Conservation (phyloP, 2,797 vertebrate species). For the Sphenopsis melanotis region DNA sequence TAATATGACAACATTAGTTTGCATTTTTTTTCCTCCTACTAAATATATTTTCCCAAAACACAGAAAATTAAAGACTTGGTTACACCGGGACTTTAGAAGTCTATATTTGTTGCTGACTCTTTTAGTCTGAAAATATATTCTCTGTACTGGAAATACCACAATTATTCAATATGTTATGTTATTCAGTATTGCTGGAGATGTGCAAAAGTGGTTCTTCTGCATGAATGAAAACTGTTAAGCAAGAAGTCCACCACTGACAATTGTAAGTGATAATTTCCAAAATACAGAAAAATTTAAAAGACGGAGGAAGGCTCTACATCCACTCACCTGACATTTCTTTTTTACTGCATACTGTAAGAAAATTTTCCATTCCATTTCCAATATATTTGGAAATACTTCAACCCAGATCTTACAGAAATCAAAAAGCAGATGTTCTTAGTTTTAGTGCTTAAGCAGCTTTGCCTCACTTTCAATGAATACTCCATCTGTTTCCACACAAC, state of each 20-base stretch:
- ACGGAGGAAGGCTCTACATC: background rate
- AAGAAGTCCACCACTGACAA: background rate
- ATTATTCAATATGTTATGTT: background rate
- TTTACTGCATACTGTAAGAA: background rate
- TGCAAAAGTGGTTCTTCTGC: background rate
- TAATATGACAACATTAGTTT: background rate
- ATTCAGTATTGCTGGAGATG: background rate
- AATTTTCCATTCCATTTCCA: background rate
- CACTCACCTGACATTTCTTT: background rate
- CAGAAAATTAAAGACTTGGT: background rate
- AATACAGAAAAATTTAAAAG: background rate
- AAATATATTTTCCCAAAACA: background rate
- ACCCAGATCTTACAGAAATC: background rate
- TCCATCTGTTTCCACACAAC: constrained; percentile 27
- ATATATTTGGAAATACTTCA: constrained; percentile 24
- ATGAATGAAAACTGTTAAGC: background rate
- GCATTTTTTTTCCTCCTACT: background rate
- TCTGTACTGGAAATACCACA: background rate
- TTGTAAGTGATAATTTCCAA: background rate
- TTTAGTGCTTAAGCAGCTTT: constrained; percentile 6
- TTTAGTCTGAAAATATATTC: background rate
- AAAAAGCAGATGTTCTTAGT: constrained; percentile 46
- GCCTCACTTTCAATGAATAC: constrained; percentile 40
- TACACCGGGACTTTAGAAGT: background rate
- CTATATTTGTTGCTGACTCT: background rate